Base-by-base conservation (phyloP, 2,113 vertebrate species). In the Lichenostomus cassidix region DNA sequence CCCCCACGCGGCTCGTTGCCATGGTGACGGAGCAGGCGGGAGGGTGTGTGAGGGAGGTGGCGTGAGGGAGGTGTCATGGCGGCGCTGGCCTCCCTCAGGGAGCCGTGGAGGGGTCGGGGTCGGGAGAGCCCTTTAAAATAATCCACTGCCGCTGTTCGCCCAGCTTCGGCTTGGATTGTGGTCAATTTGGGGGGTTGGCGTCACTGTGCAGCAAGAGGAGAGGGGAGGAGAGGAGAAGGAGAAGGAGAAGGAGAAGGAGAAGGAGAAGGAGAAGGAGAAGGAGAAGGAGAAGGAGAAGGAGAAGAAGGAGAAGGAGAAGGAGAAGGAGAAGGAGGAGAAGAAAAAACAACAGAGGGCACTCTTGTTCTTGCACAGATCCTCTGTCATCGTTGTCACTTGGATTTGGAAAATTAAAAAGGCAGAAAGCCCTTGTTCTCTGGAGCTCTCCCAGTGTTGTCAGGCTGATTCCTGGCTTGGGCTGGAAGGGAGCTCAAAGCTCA, bases 341-440 rank as follows among this genome's bases (percentile, higher is more conserved):
- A 12, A 7, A 12, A n/a, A 25, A 29, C 29, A 69, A 89, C 29
- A 95, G 91, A 74, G 94, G 91, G 89, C 86, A 81, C 78, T 87
- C 23, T 88, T 6, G 22, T 24, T 60, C 55, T 92, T 65, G 69
- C 52, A 6, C 79, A n/a, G 25, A 21, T 25, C 37, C 29, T 20
- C 39, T 8, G 20, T 4, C 41, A 42, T 41, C 64, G 18, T 29
- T 52, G 27, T 59, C 29, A 5, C 60, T 73, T 63, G 21, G 24
- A 28, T 56, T 23, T 39, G 42, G 41, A 20, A 42, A 64, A 65
- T 24, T 50, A 47, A 65, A 24, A n/a, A 59, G 64, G 74, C 24
- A 17, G n/a, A 47, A 25, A 9, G 8, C 9, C 56, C 52, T 10
- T 5, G 49, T 76, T 81, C 12, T 0, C n/a, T 8, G n/a, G 24